A percentile compares a stretch with the other conserved stretches of the same genome.
Evolutionary conservation across 2,113 vertebrate species (phyloP).

Genomic region (Lipophrys pholis): DNA sequence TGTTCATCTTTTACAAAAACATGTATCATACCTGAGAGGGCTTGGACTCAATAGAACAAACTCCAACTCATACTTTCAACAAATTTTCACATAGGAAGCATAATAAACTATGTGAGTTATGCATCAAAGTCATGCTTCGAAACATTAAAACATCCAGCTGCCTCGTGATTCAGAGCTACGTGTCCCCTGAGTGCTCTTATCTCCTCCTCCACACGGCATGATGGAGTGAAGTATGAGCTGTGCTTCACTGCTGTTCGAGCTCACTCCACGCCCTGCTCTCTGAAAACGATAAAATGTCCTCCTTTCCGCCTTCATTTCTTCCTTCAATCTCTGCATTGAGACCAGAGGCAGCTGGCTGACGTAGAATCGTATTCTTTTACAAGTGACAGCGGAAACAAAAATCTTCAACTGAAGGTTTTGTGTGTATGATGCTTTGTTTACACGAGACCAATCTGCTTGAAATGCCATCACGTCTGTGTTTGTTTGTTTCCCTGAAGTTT

Average conservation of each 20-base stretch:
- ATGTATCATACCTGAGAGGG: neutral
- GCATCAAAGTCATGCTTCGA: constrained; percentile 12
- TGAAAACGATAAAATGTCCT: constrained; percentile 59
- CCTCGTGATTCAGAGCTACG: constrained; percentile 40
- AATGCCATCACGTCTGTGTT: too few relatives aligned
- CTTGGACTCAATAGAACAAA: neutral
- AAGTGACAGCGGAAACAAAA: neutral
- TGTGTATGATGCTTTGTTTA: too few relatives aligned
- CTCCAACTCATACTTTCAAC: neutral
- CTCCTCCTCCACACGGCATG: constrained; percentile 38
- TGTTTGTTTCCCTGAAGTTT: too few relatives aligned
- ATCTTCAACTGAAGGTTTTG: too few relatives aligned
- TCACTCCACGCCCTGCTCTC: constrained; percentile 77
- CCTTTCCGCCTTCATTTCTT: constrained; percentile 56
- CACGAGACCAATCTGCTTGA: too few relatives aligned
- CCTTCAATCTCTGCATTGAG: constrained; percentile 26
- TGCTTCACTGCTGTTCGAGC: constrained; percentile 60
- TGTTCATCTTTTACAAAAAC: neutral
- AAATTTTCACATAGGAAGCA: neutral
- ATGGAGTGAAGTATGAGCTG: constrained; percentile 54
- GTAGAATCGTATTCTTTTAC: constrained; percentile 5
- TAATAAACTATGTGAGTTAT: constrained; percentile 13
- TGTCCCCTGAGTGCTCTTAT: constrained; percentile 53
- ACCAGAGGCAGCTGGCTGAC: constrained; percentile 39
- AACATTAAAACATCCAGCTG: constrained; percentile 47